Conservation (phyloP, 1,140 invertebrate species). For the Pseudobourletiella spinata region DNA sequence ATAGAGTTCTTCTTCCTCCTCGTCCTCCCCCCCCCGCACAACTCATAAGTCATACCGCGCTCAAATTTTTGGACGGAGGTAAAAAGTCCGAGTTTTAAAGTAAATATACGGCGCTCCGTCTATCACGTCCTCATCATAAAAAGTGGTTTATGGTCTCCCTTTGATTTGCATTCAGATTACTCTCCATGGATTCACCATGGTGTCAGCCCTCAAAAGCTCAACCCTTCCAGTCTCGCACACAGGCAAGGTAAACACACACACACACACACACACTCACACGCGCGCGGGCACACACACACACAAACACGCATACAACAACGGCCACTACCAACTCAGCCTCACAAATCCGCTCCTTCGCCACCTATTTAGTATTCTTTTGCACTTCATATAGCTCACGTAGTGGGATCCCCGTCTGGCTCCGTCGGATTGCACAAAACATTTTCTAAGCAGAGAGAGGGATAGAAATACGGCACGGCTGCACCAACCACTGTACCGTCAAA, state of each 20-base stretch:
- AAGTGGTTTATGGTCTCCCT: constrained; percentile 15
- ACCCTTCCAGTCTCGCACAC: no score
- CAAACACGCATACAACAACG: no score
- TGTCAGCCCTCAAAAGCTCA: background rate
- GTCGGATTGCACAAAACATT: no score
- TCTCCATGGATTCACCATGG: background rate
- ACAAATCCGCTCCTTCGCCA: background rate
- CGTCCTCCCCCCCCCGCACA: no score
- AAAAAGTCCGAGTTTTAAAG: constrained; percentile 26
- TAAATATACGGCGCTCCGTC: constrained; percentile 18
- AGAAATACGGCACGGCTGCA: no score
- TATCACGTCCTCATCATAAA: constrained; percentile 14
- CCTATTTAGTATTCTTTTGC: background rate
- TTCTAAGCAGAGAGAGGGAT: no score
- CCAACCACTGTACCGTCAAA: no score
- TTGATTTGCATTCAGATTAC: constrained; percentile 9
- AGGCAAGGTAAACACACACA: no score
- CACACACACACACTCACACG: background rate
- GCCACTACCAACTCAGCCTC: no score
- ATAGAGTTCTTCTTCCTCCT: no score
- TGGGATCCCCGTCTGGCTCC: no score
- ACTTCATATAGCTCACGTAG: background rate
- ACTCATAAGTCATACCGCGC: constrained; percentile 11
- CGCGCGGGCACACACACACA: background rate
- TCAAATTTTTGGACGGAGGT: constrained; percentile 8